phyloP scores from a whole-genome alignment of 2,888 invertebrate species.

The Chaitophorus viminalis region DNA sequence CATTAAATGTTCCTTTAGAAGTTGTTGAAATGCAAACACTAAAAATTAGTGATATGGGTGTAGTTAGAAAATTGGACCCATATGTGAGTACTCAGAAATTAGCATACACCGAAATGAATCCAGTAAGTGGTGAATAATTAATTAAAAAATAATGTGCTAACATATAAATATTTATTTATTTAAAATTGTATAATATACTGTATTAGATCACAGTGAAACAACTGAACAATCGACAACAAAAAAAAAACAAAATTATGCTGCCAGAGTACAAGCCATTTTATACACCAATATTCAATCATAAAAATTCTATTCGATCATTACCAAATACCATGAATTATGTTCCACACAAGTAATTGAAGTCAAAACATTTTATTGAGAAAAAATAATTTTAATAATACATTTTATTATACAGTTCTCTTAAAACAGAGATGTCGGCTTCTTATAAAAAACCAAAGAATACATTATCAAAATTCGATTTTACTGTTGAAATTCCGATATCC shows the following conservation, averaged over 20 bases:
- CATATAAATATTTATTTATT: neutral
- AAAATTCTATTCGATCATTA: constrained; percentile 35
- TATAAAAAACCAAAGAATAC: constrained; percentile 44
- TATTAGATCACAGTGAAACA: constrained; percentile 24
- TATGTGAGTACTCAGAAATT: constrained; percentile 45
- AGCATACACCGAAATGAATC: constrained; percentile 36
- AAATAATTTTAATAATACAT: neutral
- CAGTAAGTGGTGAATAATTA: constrained; percentile 31
- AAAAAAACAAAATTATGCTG: constrained; percentile 7
- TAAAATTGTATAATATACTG: neutral
- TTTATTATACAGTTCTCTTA: constrained; percentile 34
- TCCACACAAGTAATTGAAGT: constrained; percentile 45
- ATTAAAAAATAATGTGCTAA: neutral
- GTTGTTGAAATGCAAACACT: neutral
- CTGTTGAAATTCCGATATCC: constrained; percentile 45
- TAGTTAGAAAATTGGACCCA: constrained; percentile 41
- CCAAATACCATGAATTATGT: constrained; percentile 39
- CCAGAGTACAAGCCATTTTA: constrained; percentile 24
- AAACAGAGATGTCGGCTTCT: constrained; percentile 34
- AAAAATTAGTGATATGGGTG: constrained; percentile 29
- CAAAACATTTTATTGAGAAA: neutral
- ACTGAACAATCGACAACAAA: constrained; percentile 24
- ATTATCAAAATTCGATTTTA: constrained; percentile 5
- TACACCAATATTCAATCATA: constrained; percentile 44
- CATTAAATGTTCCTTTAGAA: neutral